Evolutionary conservation across 2,888 invertebrate species (phyloP).

Genomic region (Leptinotarsa rubiginosa): DNA sequence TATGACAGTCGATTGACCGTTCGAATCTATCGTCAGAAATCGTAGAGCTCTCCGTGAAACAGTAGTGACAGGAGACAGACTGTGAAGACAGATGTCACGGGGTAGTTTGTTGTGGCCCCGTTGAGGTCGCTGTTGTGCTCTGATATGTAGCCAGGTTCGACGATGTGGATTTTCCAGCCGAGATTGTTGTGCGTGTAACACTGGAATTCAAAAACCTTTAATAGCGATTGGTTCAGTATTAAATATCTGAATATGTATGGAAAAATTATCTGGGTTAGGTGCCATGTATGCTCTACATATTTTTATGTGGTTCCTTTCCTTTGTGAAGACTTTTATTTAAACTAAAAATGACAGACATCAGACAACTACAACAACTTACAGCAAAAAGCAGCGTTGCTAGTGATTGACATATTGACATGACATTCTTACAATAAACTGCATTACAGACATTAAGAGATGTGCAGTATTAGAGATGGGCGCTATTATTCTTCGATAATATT

Average conservation of each 20-base stretch:
- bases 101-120: conserved; percentile 1
- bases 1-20: neutral
- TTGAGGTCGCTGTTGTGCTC: conserved; percentile 56
- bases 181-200: conserved; percentile 92
- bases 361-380: no score
- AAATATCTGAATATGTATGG: neutral
- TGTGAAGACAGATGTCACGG: neutral
- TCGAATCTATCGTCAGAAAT: conserved; percentile 20
- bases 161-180: conserved; percentile 93
- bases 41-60: conserved; percentile 1
- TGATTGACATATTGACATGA: no score
- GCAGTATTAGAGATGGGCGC: no score
- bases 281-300: no score
- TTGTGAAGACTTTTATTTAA: no score
- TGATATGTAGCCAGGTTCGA: conserved; percentile 74
- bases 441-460: no score
- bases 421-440: no score
- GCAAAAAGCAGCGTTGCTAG: no score
- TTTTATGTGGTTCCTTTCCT: no score
- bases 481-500: no score
- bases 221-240: neutral
- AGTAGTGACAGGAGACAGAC: neutral
- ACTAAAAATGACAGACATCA: no score
- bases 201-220: conserved; percentile 68
- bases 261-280: neutral